These are phyloP conservation scores for Himalopsyche phryganea DNA, from an alignment of 1,140 invertebrate species.

Conservation along the genomic window DNA sequence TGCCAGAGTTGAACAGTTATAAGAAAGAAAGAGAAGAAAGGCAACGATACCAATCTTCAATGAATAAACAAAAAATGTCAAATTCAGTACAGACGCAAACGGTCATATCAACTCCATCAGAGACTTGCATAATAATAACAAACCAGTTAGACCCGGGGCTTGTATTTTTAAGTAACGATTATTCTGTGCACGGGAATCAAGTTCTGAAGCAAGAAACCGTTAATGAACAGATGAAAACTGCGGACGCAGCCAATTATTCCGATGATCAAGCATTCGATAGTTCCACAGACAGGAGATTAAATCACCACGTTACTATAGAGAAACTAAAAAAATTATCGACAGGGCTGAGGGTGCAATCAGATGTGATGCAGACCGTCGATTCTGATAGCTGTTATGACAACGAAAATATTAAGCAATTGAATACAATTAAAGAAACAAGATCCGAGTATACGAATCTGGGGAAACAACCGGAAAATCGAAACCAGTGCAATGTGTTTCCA, in stretches of 20 bases:
- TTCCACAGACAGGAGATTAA: constrained; percentile 11
- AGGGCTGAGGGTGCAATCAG: constrained; percentile 24
- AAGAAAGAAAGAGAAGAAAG: too few relatives aligned
- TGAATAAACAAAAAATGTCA: too few relatives aligned
- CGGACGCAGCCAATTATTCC: not conserved
- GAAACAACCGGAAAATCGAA: too few relatives aligned
- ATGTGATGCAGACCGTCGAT: constrained; percentile 13
- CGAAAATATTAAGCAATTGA: too few relatives aligned
- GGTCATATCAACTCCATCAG: constrained; percentile 11
- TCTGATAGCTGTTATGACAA: constrained; percentile 11
- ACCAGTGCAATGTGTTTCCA: too few relatives aligned
- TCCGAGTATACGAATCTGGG: too few relatives aligned
- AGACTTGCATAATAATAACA: constrained; percentile 31
- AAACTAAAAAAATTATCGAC: constrained; percentile 31
- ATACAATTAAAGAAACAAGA: too few relatives aligned
- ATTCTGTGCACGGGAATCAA: not conserved
- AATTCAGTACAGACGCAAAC: constrained; percentile 7
- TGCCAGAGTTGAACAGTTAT: too few relatives aligned
- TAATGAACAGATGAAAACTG: not conserved
- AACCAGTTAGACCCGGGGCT: constrained; percentile 12
- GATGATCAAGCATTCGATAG: constrained; percentile 3
- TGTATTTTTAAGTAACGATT: not conserved
- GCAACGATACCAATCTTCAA: too few relatives aligned
- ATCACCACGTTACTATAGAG: constrained; percentile 18
- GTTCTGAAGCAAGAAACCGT: not conserved